phyloP scores from a whole-genome alignment of 2,113 vertebrate species.

The Pedetes capensis region DNA sequence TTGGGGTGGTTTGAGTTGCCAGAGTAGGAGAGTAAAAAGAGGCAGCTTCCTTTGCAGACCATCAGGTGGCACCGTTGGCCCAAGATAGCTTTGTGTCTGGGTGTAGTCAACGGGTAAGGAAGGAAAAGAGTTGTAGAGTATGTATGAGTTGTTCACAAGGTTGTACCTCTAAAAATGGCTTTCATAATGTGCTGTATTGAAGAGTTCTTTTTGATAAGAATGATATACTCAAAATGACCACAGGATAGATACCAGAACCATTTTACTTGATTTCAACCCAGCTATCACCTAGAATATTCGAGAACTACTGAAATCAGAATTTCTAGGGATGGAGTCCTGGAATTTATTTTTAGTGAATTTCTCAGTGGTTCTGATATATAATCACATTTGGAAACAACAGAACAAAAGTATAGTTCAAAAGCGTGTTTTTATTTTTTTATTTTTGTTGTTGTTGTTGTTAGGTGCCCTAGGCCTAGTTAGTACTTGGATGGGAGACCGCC shows the following conservation, averaged over 20 bases:
- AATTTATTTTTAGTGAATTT: not conserved
- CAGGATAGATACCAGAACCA: not conserved
- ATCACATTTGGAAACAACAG: not conserved
- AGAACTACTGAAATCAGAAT: not conserved
- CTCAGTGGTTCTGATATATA: not conserved
- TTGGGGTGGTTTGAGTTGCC: not conserved
- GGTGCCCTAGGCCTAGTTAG: too few relatives aligned
- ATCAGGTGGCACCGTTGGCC: not conserved
- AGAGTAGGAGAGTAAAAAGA: not conserved
- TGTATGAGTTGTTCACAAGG: not conserved
- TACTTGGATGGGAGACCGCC: too few relatives aligned
- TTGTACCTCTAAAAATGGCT: not conserved
- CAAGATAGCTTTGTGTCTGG: not conserved
- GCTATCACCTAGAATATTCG: not conserved
- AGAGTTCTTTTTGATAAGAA: slow-evolving; percentile 13
- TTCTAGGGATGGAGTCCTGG: not conserved
- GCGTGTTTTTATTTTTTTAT: not conserved
- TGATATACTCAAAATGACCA: not conserved
- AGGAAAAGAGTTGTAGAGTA: not conserved
- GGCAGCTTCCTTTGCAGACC: slow-evolving; percentile 14
- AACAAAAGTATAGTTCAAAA: slow-evolving; percentile 17
- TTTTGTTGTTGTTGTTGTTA: too few relatives aligned
- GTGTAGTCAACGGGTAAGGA: rapidly evolving
- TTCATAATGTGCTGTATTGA: not conserved
- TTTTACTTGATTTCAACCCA: not conserved